Evolutionary conservation across 2,113 vertebrate genomes (phyloP).

Genomic region (Prionailurus bengalensis): DNA sequence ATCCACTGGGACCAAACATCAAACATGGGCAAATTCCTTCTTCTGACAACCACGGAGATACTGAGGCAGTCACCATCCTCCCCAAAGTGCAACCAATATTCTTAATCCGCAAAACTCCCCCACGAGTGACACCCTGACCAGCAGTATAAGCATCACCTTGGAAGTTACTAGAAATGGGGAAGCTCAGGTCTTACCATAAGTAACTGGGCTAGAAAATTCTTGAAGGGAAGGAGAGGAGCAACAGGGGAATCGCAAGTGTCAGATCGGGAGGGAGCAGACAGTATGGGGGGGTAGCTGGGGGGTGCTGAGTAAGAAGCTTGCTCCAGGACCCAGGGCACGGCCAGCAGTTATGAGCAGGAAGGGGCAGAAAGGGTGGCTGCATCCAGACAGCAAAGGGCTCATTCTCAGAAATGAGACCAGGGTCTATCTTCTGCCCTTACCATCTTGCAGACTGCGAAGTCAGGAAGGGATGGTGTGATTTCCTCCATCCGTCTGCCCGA

Average conservation of each 20-base stretch:
- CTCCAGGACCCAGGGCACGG: no score
- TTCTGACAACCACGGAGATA: not conserved
- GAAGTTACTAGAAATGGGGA: not conserved
- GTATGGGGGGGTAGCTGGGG: not conserved
- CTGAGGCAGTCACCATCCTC: not conserved
- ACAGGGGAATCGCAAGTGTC: rapidly evolving
- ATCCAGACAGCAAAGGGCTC: not conserved
- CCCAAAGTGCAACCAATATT: not conserved
- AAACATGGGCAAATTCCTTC: not conserved
- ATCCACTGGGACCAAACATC: not conserved
- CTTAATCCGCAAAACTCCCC: not conserved
- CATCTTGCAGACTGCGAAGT: not conserved
- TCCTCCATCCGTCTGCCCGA: rapidly evolving
- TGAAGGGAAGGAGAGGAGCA: not conserved
- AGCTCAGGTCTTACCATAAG: not conserved
- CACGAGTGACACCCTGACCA: not conserved
- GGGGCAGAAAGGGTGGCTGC: not conserved
- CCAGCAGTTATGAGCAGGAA: not conserved
- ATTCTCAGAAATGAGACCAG: no score
- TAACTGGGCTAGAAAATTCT: not conserved
- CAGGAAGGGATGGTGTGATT: rapidly evolving
- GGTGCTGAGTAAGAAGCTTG: no score
- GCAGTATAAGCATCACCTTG: not conserved
- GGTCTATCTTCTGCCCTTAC: not conserved
- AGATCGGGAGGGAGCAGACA: not conserved